A percentile compares a stretch with the other conserved stretches of the same genome.
Evolutionary conservation across 2,797 vertebrate species (phyloP).

Genomic region (Galagoides demidoff): DNA sequence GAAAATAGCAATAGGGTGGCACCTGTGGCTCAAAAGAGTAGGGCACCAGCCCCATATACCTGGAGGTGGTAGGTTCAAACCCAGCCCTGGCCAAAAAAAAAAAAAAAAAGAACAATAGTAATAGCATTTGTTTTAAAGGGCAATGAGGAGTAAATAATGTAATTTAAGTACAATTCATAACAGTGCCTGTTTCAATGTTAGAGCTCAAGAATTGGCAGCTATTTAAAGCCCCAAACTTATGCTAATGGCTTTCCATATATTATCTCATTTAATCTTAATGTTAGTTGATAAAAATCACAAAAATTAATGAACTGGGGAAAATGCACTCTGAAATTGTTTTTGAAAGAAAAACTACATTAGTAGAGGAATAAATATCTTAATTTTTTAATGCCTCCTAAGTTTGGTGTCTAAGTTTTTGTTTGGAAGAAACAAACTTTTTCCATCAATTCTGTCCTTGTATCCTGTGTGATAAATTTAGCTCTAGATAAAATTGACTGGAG

Average conservation of each 20-base stretch:
- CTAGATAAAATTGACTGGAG: slow-evolving; percentile 14
- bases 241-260: background rate
- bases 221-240: background rate
- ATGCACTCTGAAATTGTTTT: slow-evolving; percentile 3
- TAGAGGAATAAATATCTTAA: background rate
- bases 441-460: background rate
- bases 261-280: slow-evolving; percentile 11
- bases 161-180: background rate
- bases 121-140: background rate
- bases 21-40: too few relatives aligned
- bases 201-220: background rate
- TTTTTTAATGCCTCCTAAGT: background rate
- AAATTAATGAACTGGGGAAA: background rate
- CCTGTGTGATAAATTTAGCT: background rate
- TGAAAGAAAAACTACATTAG: slow-evolving; percentile 21
- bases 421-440: slow-evolving; percentile 48
- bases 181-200: background rate
- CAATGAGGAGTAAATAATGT: background rate
- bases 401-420: background rate
- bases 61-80: too few relatives aligned
- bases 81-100: too few relatives aligned
- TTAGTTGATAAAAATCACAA: background rate
- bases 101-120: background rate
- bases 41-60: too few relatives aligned
- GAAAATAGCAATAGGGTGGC: background rate